Conservation (phyloP, 2,797 vertebrate species). For the Lerista edwardsae region DNA sequence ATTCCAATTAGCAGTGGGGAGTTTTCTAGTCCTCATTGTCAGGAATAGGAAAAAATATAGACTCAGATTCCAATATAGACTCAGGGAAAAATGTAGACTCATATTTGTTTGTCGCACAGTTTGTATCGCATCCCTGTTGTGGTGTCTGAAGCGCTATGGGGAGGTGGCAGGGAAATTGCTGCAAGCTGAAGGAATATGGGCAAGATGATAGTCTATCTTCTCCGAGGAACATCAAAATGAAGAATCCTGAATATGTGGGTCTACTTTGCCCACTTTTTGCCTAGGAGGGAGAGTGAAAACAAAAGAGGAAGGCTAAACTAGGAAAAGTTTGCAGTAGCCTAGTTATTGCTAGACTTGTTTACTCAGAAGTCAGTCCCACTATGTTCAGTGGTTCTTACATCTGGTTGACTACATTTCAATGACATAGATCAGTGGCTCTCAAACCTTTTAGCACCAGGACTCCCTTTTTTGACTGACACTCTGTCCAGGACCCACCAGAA, state of each 20-base stretch:
- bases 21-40: not conserved
- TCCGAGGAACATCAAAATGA: not conserved
- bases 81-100: not conserved
- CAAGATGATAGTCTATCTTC: not conserved
- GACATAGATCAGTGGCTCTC: too few species aligned
- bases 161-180: not conserved
- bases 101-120: not conserved
- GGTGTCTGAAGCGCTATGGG: not conserved
- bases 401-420: too few species aligned
- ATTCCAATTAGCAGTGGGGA: constrained; percentile 4
- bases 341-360: not conserved
- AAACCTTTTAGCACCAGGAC: too few species aligned
- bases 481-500: too few species aligned
- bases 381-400: not conserved
- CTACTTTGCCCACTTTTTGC: not conserved
- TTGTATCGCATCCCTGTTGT: not conserved
- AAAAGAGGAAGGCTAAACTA: not conserved
- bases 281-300: not conserved
- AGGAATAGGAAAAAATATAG: not conserved
- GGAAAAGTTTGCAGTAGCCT: not conserved
- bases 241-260: not conserved
- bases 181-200: not conserved
- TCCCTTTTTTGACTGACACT: too few species aligned
- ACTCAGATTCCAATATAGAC: too few species aligned
- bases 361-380: not conserved